Evolutionary conservation across 2,113 vertebrate species (phyloP), one percentile per base, ranked within the genome.

Genomic region (western clawed frog (Xenopus tropicalis)): DNA sequence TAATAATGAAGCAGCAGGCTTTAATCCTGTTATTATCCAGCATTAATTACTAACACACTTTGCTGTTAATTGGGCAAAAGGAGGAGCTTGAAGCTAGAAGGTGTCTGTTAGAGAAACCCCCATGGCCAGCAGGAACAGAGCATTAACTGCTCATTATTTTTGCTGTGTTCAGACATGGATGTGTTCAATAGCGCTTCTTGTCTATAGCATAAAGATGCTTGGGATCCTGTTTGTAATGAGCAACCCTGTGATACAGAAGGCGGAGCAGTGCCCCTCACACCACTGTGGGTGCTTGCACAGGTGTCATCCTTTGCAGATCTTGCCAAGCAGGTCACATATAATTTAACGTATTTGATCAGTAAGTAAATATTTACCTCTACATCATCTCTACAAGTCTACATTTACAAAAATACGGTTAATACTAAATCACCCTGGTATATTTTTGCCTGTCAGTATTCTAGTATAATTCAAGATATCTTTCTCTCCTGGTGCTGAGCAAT

Each of bases 31-130:
- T 57, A 69, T 75, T 67, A 68, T 58, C 44, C 67, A 23, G 14
- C 59, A 62, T 69, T 69, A 68, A 75, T 75, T 75, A 66, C 58
- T 58, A 37, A 46, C 3, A 29, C 22, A 13, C 37, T 52, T 37
- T 61, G 21, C 72, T 20, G n/a, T 61, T 75, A 75, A 75, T 75
- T 75, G 72, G 72, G 65, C 43, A 62, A 69, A 61, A 61, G 72
- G 72, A 69, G 65, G 72, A 68, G 65, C 51, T 13, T 11, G 22
- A 29, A 20, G 57, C 57, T 61, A n/a, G 43, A 21, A 56, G 61
- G 70, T 29, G 46, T 61, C 29, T 43, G 29, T 11, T n/a, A 43
- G 62, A n/a, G 37, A 29, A 37, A 19, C 62, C 42, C 24, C 62
- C 9, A 20, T 65, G 62, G 62, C 62, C 20, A 65, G 37, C 17